Base-by-base conservation (phyloP, 2,113 vertebrate genomes). In the Mirza zaza region DNA sequence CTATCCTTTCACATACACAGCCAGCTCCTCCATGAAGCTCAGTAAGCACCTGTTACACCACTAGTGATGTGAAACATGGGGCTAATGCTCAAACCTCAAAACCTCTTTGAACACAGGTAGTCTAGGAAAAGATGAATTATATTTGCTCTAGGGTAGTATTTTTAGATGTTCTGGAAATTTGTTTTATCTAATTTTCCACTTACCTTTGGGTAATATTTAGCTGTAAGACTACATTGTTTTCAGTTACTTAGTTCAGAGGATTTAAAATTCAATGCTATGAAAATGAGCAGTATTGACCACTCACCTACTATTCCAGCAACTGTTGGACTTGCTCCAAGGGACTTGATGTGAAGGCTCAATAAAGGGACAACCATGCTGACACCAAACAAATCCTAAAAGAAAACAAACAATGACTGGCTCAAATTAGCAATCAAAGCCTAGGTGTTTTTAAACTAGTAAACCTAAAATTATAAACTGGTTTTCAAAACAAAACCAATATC, bases 281-380 rank as follows among this genome's bases (percentile, higher is more conserved):
- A 86, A 65, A 63, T 5, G 32, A 68, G 45, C 52, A 42, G 27
- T 11, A 73, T 17, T 39, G 32, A 34, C 29, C 61, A 98, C 99
- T 98, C 96, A 99, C 99, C 99, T 98, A 99, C 99, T 94, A 99
- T 96, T 83, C 99, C 99, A 45, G 99, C 99, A 90, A 99, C 98
- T 6, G 99, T 99, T 32, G 99, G 99, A 96, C 99, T 99, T 90
- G 99, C 99, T 98, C 99, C 99, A 42, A 99, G 99, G 95, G 99
- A 99, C 98, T 99, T 99, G 91, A 99, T 98, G 39, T 99, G 99
- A 98, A 99, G 99, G 95, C 98, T 99, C 98, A 99, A 97, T 96
- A 99, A 98, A 59, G 99, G 99, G 88, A 99, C 99, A 77, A 99
- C 99, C 99, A 99, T 99, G 98, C 99, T 99, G 95, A 99, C 99